phyloP scores from a whole-genome alignment of 2,888 invertebrate species.

The Empis livida region DNA sequence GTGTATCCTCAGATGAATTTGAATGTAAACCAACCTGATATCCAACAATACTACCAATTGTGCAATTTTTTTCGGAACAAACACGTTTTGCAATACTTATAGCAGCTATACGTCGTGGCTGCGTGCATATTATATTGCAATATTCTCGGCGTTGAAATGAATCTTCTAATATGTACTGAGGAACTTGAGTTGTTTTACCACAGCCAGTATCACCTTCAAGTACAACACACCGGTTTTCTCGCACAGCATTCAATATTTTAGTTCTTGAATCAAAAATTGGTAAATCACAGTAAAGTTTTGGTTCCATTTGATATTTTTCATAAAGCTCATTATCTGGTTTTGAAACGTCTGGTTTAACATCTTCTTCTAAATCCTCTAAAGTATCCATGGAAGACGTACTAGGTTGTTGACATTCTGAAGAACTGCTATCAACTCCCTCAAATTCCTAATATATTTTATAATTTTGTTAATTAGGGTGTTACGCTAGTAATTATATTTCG shows the following conservation, averaged over 20 bases:
- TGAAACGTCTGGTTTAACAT: constrained; percentile 10
- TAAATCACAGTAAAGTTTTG: constrained; percentile 21
- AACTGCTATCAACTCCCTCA: background rate
- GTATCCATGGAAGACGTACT: constrained; percentile 18
- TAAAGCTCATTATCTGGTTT: constrained; percentile 22
- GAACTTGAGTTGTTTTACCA: constrained; percentile 84
- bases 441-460: background rate
- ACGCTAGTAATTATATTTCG: background rate
- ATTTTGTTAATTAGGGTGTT: background rate
- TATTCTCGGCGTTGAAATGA: constrained; percentile 45
- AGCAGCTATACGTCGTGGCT: constrained; percentile 88
- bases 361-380: constrained; percentile 24
- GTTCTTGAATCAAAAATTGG: constrained; percentile 26
- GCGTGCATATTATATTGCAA: constrained; percentile 85
- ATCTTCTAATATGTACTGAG: constrained; percentile 84
- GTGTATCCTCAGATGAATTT: constrained; percentile 39
- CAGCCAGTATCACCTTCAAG: constrained; percentile 92
- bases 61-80: constrained; percentile 70
- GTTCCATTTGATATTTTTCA: constrained; percentile 24
- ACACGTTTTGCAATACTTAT: constrained; percentile 79
- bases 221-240: constrained; percentile 50
- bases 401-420: constrained; percentile 1
- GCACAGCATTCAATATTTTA: constrained; percentile 55
- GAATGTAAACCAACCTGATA: constrained; percentile 48
- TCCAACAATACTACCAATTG: constrained; percentile 69